Evolutionary conservation across 2,888 invertebrate species (phyloP).

Genomic region (Drosophila putrida): DNA sequence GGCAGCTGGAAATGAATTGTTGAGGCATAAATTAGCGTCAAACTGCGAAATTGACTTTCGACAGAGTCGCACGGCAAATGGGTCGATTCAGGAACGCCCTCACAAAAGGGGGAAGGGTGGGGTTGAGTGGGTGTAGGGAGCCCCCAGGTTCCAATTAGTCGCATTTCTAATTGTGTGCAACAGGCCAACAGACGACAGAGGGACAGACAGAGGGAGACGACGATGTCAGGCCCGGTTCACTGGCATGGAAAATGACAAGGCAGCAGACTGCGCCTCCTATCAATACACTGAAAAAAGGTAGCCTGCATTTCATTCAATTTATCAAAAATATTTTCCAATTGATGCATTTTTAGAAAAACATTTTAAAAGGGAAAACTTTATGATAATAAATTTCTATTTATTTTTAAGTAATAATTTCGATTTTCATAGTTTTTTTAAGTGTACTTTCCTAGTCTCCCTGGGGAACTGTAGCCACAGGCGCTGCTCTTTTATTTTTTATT

Average conservation of each 20-base stretch:
- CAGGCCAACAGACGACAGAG: slow-evolving; percentile 41
- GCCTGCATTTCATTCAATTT: no score
- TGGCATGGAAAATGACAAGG: slow-evolving; percentile 73
- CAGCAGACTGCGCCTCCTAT: background rate
- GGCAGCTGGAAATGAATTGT: slow-evolving; percentile 37
- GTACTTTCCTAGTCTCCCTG: slow-evolving; percentile 2
- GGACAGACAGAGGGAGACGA: background rate
- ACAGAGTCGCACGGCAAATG: slow-evolving; percentile 8
- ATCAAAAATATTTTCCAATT: no score
- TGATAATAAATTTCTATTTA: no score
- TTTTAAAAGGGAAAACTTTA: no score
- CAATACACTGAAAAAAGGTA: no score
- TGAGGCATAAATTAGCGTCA: slow-evolving; percentile 72
- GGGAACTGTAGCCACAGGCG: slow-evolving; percentile 22
- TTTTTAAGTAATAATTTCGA: no score
- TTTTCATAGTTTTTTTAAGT: no score
- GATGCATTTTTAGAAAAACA: no score
- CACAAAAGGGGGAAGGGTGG: background rate
- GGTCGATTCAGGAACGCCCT: slow-evolving; percentile 9
- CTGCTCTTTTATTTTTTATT: slow-evolving; percentile 48
- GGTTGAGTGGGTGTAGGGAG: background rate
- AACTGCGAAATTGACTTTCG: slow-evolving; percentile 69
- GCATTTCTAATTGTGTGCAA: slow-evolving; percentile 59
- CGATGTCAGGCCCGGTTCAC: slow-evolving; percentile 55
- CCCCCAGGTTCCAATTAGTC: slow-evolving; percentile 71